Base-by-base conservation (phyloP, 2,797 vertebrate genomes). In the Garrulus glandarius region DNA sequence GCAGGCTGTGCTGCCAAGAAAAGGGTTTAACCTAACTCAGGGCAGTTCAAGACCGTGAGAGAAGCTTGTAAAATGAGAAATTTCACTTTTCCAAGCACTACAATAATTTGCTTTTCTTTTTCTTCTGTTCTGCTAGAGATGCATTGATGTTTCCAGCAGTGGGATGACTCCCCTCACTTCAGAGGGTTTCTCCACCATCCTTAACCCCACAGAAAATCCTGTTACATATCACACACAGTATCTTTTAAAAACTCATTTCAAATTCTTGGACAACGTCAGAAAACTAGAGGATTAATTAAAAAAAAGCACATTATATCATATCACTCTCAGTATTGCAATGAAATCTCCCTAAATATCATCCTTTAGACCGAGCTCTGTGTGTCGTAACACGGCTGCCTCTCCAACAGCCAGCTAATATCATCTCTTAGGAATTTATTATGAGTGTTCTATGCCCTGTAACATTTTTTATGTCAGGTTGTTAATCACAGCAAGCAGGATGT, bases 361-460 rank as follows among this genome's bases (percentile, higher is more conserved):
- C 47, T 60, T 56, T 15, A 32, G 30, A 20, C 55, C 0, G 5
- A 81, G 39, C 53, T 68, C 30, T 6, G 37, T 14, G 64, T 79
- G 84, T 49, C 0, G 8, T 81, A 93, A 84, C 44, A 15, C 0
- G 5, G 63, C 80, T 72, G 74, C 32, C 76, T 88, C 74, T 90
- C 84, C 52, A 70, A 69, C 55, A 90, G 84, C 72, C 94, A 37
- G 86, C 55, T 94, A 61, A 72, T 84, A 90, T 93, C 43, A 96
- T 93, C 94, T 95, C 87, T 94, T 6, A 96, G 92, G 96, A 95
- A 94, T 95, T 97, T 93, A 90, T 84, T 84, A 81, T 7, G 74
- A 93, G 84, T n/a, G 50, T 39, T 86, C 69, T 29, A 20, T 69
- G 84, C 71, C 82, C 85, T 76, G 71, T 82, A 92, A 91, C 32